Evolutionary conservation across 1,140 invertebrate species (phyloP).

Genomic region (Mesaphorura yosii): DNA sequence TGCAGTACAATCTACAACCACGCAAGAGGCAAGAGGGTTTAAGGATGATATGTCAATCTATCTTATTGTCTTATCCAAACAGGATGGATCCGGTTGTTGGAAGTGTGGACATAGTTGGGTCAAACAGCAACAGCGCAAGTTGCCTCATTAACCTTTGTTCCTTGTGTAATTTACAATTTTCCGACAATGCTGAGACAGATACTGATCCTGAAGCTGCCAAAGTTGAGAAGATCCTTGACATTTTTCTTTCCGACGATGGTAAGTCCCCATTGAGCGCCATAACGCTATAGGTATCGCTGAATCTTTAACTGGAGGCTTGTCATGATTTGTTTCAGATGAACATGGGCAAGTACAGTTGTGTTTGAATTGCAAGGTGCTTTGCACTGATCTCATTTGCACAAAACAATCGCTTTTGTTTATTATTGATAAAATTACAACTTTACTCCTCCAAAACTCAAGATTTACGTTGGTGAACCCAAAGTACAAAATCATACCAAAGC

Average conservation of each 20-base stretch:
- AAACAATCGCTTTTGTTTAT: slow-evolving; percentile 12
- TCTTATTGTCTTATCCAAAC: too few relatives aligned
- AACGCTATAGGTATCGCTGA: too few relatives aligned
- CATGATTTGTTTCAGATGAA: slow-evolving; percentile 4
- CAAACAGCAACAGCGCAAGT: slow-evolving; percentile 26
- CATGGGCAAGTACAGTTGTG: slow-evolving; percentile 10
- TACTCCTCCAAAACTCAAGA: slow-evolving; percentile 11
- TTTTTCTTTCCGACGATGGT: slow-evolving; percentile 14
- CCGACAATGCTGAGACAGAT: slow-evolving; percentile 1
- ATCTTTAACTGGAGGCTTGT: too few relatives aligned
- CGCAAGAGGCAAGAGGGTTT: too few relatives aligned
- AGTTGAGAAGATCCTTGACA: slow-evolving; percentile 11
- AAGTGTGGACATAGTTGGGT: too few relatives aligned
- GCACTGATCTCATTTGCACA: slow-evolving; percentile 2
- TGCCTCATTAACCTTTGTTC: slow-evolving; percentile 9
- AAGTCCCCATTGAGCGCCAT: too few relatives aligned
- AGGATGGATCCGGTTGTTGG: too few relatives aligned
- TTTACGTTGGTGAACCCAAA: slow-evolving; percentile 6
- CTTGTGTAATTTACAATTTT: slow-evolving; percentile 12
- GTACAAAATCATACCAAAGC: slow-evolving; percentile 1
- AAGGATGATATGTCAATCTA: too few relatives aligned
- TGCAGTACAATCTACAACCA: too few relatives aligned
- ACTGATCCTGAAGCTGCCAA: too few relatives aligned
- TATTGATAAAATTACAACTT: slow-evolving; percentile 15
- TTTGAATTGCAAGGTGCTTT: slow-evolving; percentile 14